phyloP scores from a whole-genome alignment of 1,140 invertebrate species.

The Caenorhabditis elegans region WBcel235 BX284605.5:3554001-3554500 shows the following conservation, averaged over 20 bases:
- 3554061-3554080: too few species aligned
- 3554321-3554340: neutral
- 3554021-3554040: too few species aligned
- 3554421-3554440: neutral
- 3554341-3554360: neutral
- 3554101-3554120: too few species aligned
- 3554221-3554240: neutral
- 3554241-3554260: neutral
- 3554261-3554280: neutral
- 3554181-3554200: constrained; percentile 6
- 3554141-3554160: neutral
- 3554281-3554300: neutral
- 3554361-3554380: neutral
- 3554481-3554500: neutral
- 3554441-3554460: neutral
- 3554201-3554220: constrained; percentile 29
- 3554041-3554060: too few species aligned
- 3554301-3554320: neutral
- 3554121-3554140: neutral
- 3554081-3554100: too few species aligned
- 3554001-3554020: too few species aligned
- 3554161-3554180: constrained; percentile 24
- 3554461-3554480: neutral
- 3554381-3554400: neutral
- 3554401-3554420: neutral